Base-by-base conservation (phyloP, 2,113 vertebrate species). In the Amphiprion percula region DNA sequence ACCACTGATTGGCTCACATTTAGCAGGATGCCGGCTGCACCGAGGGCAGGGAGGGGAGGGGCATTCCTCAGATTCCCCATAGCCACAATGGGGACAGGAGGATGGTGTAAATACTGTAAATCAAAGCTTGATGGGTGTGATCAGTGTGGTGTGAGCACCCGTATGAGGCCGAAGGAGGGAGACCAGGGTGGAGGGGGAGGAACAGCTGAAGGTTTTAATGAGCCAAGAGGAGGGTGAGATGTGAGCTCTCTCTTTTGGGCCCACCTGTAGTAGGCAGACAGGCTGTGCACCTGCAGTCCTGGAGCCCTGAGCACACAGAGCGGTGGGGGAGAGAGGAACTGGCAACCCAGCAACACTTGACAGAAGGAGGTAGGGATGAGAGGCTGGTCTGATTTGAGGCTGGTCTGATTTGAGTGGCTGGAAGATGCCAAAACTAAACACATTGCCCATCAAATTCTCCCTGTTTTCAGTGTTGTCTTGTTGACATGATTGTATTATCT, bases 151-250 rank as follows among this genome's bases (percentile, higher is more conserved):
- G 82, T 52, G 69, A 90, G 85, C 39, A 84, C 74, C 67, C 75
- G 65, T 59, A 59, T 79, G 77, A 82, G 79, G 77, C 70, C 62
- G 79, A 24, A 53, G 74, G 60, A 24, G 47, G 60, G 68, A 14
- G 78, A 41, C n/a, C 30, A 17, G 41, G 30, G 47, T 11, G 61
- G 68, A 59, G 60, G 55, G 39, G 44, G 70, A 65, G 74, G 68
- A 87, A 87, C 91, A 92, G 90, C 90, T 90, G 88, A 92, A 77
- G 74, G 71, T 85, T 87, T 91, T 92, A 93, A 94, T 93, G 91
- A 90, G 90, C 77, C 84, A 69, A 88, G 81, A 83, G 78, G 74
- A 87, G 79, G 77, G 77, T 74, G 80, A 81, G 80, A 83, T 64
- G 26, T 84, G 82, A 79, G 77, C 58, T 56, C 56, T 28, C 33